phyloP scores from a whole-genome alignment of 1,140 invertebrate species.

The Ganaspis sp. region DNA sequence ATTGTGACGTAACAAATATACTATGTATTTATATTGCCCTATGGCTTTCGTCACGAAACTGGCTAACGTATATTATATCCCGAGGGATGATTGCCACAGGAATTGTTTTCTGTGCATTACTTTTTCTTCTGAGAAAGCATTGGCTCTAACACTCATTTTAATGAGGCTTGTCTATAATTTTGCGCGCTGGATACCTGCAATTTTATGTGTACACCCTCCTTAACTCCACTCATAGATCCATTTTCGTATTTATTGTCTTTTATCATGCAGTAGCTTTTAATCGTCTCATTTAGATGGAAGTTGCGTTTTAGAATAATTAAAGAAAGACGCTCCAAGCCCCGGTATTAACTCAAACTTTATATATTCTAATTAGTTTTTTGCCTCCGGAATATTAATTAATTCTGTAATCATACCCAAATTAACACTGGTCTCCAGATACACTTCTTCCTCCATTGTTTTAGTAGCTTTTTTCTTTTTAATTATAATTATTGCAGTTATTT shows the following conservation, averaged over 20 bases:
- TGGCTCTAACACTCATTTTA: constrained; percentile 49
- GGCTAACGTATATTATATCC: constrained; percentile 34
- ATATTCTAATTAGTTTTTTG: constrained; percentile 29
- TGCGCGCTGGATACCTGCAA: constrained; percentile 45
- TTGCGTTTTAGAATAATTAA: constrained; percentile 29
- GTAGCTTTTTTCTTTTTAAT: too few relatives aligned
- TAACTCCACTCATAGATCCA: constrained; percentile 16
- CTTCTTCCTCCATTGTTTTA: too few relatives aligned
- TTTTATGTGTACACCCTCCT: constrained; percentile 38
- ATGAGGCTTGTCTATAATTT: constrained; percentile 45
- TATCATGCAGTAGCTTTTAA: constrained; percentile 50
- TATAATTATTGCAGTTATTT: too few relatives aligned
- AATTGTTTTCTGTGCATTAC: constrained; percentile 46
- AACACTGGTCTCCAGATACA: too few relatives aligned
- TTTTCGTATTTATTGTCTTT: constrained; percentile 49
- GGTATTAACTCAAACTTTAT: constrained; percentile 14
- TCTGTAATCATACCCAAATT: not conserved
- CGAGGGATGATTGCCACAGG: constrained; percentile 39
- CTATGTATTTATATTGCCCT: constrained; percentile 26
- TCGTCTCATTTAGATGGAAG: constrained; percentile 24
- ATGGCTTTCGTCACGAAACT: constrained; percentile 49
- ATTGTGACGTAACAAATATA: constrained; percentile 22
- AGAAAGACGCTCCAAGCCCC: not conserved
- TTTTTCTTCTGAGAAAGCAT: constrained; percentile 43
- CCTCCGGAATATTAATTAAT: not conserved